phyloP scores from a whole-genome alignment of 1,140 invertebrate genomes.

The Drosophila kohkoa region DNA sequence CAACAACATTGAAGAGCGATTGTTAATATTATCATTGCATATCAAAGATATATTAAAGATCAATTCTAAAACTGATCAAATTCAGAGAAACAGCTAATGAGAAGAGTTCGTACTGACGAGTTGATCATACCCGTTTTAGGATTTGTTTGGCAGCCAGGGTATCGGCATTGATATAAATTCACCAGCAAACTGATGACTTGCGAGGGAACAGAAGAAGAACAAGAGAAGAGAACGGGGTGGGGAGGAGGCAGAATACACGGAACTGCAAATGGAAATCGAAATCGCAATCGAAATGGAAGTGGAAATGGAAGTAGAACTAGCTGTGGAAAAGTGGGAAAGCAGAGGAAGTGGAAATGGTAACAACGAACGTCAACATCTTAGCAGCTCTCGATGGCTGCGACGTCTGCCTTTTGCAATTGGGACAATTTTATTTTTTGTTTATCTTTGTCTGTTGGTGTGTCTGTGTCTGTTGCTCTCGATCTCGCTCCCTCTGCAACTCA shows the following conservation, averaged over 20 bases:
- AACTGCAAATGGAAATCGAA: slow-evolving; percentile 55
- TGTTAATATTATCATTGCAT: too few species aligned
- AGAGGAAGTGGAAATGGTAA: slow-evolving; percentile 53
- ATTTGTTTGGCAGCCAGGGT: neutral
- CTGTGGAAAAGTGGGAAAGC: neutral
- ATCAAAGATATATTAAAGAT: too few species aligned
- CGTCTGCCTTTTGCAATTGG: slow-evolving; percentile 60
- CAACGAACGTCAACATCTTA: slow-evolving; percentile 44
- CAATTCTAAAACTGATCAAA: too few species aligned
- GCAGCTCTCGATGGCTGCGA: slow-evolving; percentile 30
- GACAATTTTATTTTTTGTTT: slow-evolving; percentile 74
- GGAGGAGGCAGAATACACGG: neutral
- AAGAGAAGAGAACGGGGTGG: neutral
- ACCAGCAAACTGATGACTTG: neutral
- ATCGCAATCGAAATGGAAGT: slow-evolving; percentile 65
- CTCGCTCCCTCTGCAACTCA: slow-evolving; percentile 47
- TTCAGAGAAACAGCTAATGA: too few species aligned
- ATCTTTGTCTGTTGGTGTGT: slow-evolving; percentile 50
- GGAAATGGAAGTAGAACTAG: slow-evolving; percentile 28
- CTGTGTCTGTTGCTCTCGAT: too few species aligned
- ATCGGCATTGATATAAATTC: slow-evolving; percentile 34
- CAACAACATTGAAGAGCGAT: too few species aligned
- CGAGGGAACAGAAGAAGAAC: neutral
- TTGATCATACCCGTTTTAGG: neutral
- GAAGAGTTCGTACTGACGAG: neutral